phyloP scores from a whole-genome alignment of 2,797 vertebrate genomes.

The Danio aesculapii region DNA sequence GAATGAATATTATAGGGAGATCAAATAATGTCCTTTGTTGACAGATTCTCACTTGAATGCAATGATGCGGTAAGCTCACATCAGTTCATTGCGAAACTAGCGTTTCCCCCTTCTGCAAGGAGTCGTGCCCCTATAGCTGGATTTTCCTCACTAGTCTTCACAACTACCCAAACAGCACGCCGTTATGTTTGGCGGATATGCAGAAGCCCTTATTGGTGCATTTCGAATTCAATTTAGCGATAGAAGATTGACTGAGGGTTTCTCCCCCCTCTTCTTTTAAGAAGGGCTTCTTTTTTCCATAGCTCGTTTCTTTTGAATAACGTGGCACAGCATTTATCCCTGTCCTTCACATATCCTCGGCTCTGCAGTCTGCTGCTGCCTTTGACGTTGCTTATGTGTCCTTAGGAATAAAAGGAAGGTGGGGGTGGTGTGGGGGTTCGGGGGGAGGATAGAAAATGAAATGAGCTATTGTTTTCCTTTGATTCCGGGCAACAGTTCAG shows the following conservation, averaged over 20 bases:
- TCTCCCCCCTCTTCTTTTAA: constrained; percentile 68
- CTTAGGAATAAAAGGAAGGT: constrained; percentile 67
- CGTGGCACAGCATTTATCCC: constrained; percentile 59
- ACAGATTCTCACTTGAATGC: background rate
- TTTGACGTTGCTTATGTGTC: constrained; percentile 63
- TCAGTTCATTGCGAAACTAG: background rate
- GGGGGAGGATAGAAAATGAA: constrained; percentile 38
- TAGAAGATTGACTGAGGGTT: constrained; percentile 68
- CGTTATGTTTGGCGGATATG: constrained; percentile 71
- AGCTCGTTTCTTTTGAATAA: constrained; percentile 61
- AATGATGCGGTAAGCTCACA: background rate
- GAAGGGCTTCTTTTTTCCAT: constrained; percentile 59
- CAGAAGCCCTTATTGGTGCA: constrained; percentile 63
- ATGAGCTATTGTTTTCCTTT: constrained; percentile 69
- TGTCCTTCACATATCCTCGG: constrained; percentile 74
- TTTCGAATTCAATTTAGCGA: constrained; percentile 66
- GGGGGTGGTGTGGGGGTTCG: constrained; percentile 57
- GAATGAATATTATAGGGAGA: background rate
- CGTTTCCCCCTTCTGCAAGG: background rate
- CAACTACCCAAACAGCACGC: constrained; percentile 64
- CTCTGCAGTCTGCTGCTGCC: constrained; percentile 59
- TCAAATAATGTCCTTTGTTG: background rate
- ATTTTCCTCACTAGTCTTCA: constrained; percentile 42
- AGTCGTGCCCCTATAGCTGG: constrained; percentile 44
- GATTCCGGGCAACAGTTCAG: constrained; percentile 72